Percentiles rank a stretch among this genome's conserved stretches.
phyloP scores from a whole-genome alignment of 2,113 vertebrate species.

The Formicarius rufipectus region DNA sequence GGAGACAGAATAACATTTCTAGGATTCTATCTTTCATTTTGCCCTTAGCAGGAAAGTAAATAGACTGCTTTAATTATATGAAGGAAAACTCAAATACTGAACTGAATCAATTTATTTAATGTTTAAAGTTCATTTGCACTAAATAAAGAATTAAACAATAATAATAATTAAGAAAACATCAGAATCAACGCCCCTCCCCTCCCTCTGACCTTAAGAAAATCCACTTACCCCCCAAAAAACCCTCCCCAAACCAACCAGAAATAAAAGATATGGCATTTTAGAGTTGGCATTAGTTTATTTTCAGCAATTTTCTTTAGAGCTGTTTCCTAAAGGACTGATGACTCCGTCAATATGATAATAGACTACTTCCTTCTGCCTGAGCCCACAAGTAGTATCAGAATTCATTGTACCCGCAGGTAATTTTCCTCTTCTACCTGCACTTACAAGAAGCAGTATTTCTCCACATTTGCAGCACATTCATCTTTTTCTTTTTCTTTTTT shows the following conservation, averaged over 20 bases:
- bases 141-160: neutral
- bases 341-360: neutral
- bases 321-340: neutral
- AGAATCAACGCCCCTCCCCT: rapidly evolving
- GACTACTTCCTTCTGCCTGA: neutral
- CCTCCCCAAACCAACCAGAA: too few relatives aligned
- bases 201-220: neutral
- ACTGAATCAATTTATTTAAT: neutral
- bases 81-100: neutral
- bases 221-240: neutral
- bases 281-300: neutral
- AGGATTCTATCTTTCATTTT: neutral
- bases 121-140: neutral
- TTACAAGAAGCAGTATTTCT: constrained; percentile 26
- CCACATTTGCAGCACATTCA: neutral
- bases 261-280: neutral
- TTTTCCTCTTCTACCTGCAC: constrained; percentile 25
- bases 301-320: neutral
- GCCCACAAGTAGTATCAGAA: neutral
- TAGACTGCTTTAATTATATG: neutral
- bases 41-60: neutral
- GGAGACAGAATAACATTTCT: neutral
- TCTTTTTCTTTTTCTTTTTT: too few relatives aligned
- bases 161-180: neutral
- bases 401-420: constrained; percentile 34